Base-by-base conservation (phyloP, 2,888 invertebrate species). In the Rhagonycha fulva region DNA sequence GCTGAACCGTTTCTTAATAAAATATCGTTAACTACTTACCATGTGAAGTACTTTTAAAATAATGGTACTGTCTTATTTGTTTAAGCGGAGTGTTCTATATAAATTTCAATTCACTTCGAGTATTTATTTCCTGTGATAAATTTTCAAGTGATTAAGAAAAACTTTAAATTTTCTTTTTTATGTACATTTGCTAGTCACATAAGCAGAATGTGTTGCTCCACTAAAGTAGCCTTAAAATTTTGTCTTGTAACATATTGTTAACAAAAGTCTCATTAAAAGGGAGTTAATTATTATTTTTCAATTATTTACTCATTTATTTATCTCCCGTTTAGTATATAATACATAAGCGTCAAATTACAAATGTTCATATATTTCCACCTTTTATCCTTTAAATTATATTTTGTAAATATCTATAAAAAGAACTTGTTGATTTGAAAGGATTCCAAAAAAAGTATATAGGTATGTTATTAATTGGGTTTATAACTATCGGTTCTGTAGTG, bases 181-280 rank as follows among this genome's bases (percentile, higher is more conserved):
- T 82, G 82, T 82, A 83, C 80, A 82, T 83, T 84, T 82, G 83
- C 83, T 84, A 84, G 82, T 82, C 82, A 81, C 76, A 71, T 76
- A 69, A 74, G 62, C 72, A 74, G 70, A 71, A 75, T 75, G 47
- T 47, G 68, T 71, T 71, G 23, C 62, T 62, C 62, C 14, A 23
- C 47, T 79, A 47, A 74, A 62, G 80, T 61, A 80, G 81, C 32
- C 80, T 78, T 79, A 82, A 81, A 28, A 77, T 78, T 78, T 80
- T 76, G 80, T 74, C 74, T 76, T 30, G 80, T 80, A 79, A 77
- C 76, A 70, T 80, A 79, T 76, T 80, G 66, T 81, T 78, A 81
- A 72, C 72, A 26, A 68, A 68, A 68, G 32, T 32, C 32, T 23
- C 68, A 66, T 66, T 66, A 66, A 66, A 66, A 66, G 63, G 63